A percentile compares a stretch with the other conserved stretches of the same genome.
Conservation (phyloP, 2,113 vertebrate species). For the Neogale vison region DNA sequence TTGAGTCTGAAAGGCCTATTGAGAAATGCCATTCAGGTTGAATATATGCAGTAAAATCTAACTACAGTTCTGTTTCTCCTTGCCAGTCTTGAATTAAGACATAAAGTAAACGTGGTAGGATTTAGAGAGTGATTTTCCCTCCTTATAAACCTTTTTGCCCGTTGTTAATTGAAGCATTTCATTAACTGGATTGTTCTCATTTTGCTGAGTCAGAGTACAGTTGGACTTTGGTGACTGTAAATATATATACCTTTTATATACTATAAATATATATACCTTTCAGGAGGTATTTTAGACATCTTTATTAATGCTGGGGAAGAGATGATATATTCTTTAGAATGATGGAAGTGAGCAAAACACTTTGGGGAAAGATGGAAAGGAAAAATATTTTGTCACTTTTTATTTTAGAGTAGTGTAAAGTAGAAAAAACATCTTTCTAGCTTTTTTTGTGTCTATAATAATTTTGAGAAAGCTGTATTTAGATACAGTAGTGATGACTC, state of each 20-base stretch:
- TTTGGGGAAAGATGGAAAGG: slow-evolving; percentile 37
- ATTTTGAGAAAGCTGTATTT: slow-evolving; percentile 63
- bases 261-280: neutral
- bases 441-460: slow-evolving; percentile 57
- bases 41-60: slow-evolving; percentile 66
- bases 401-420: slow-evolving; percentile 45
- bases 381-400: slow-evolving; percentile 69
- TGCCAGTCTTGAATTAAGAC: neutral
- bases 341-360: slow-evolving; percentile 56
- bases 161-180: slow-evolving; percentile 66
- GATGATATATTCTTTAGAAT: slow-evolving; percentile 45
- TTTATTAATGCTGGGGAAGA: slow-evolving; percentile 63
- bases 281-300: neutral
- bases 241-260: neutral
- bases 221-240: slow-evolving; percentile 41
- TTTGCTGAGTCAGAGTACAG: slow-evolving; percentile 73
- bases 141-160: neutral
- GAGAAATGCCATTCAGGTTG: slow-evolving; percentile 69
- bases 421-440: slow-evolving; percentile 32
- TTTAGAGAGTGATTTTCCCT: slow-evolving; percentile 51
- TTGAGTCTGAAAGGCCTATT: slow-evolving; percentile 71
- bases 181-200: slow-evolving; percentile 2
- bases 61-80: slow-evolving; percentile 55
- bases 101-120: slow-evolving; percentile 64
- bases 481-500: neutral